phyloP scores from a whole-genome alignment of 2,888 invertebrate genomes.

The Rhingia rostrata region DNA sequence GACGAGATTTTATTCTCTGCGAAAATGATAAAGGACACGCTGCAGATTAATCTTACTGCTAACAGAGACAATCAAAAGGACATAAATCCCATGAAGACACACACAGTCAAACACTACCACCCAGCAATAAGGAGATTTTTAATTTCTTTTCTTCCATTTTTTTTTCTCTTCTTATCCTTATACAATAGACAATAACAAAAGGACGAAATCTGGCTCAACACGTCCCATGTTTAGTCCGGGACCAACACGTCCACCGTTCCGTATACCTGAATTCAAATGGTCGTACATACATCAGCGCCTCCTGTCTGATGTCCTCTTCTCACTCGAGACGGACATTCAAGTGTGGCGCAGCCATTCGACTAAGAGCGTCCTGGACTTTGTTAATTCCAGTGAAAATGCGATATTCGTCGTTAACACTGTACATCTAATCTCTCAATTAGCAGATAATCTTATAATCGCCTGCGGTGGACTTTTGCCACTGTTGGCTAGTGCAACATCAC shows the following conservation, averaged over 20 bases:
- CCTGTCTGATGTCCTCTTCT: conserved; percentile 97
- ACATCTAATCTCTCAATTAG: conserved; percentile 98
- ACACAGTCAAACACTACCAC: conserved; percentile 4
- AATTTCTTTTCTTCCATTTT: conserved; percentile 27
- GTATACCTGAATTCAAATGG: conserved; percentile 99
- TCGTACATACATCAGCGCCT: conserved; percentile 98
- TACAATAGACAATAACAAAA: conserved; percentile 75
- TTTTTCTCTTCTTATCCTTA: conserved; percentile 11
- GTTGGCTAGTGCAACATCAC: conserved; percentile 98
- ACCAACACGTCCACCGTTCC: conserved; percentile 96
- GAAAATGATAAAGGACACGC: conserved; percentile 35
- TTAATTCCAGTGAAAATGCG: conserved; percentile 98
- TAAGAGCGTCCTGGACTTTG: conserved; percentile 98
- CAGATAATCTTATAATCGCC: conserved; percentile 99
- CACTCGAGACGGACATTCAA: conserved; percentile 98
- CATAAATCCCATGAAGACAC: conserved; percentile 51
- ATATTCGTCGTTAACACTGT: conserved; percentile 99
- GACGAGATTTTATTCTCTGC: conserved; percentile 35
- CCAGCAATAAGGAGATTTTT: conserved; percentile 29
- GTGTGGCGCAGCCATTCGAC: conserved; percentile 96
- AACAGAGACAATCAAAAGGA: conserved; percentile 56
- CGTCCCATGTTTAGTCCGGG: conserved; percentile 97
- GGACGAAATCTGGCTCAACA: conserved; percentile 86
- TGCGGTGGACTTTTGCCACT: conserved; percentile 98
- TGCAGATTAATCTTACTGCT: conserved; percentile 42